Evolutionary conservation across 2,797 vertebrate genomes (phyloP), one percentile per base, ranked within the genome.

Genomic region (Xyrichtys novacula): DNA sequence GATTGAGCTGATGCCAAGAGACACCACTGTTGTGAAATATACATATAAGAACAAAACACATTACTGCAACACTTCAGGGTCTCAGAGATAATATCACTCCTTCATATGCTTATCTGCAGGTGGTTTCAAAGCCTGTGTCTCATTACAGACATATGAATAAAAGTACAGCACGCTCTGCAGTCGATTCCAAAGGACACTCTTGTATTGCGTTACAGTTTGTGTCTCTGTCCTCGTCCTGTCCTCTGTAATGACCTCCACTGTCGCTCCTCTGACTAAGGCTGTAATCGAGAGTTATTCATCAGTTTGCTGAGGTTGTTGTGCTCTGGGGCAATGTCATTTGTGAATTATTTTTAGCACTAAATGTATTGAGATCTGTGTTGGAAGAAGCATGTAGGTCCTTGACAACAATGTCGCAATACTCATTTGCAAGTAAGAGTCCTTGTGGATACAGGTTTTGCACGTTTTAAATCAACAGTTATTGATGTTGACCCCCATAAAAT

Each of bases 221-320:
- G 19, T 43, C 31, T 49, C 16, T 0, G 9, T 66, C 17, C 40
- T 39, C 16, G 4, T 43, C 22, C 19, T 66, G 54, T 68, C 20
- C 26, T 63, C 29, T 40, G 4, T 9, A 5, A n/a, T 48, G 39
- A 66, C 64, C 64, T 65, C 60, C 7, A 31, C 26, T 49, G 47
- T 49, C 14, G 9, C 8, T 29, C 47, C 16, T 65, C 34, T 56
- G 36, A 52, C 8, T 8, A 53, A 43, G 11, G 8, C 67, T 43
- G 47, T 20, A 38, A 36, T 16, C 14, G 19, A 65, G 65, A 20
- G n/a, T 57, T 52, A 34, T 66, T 58, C 10, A 50, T 75, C 48
- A 52, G 9, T 56, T 17, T 48, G 22, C 40, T 53, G 20, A 46
- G 52, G 23, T 43, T 57, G n/a, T 62, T 62, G 12, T 23, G 14